These are phyloP conservation scores for Vulpes lagopus DNA, from an alignment of 2,113 vertebrate species.

Conservation along the genomic window DNA sequence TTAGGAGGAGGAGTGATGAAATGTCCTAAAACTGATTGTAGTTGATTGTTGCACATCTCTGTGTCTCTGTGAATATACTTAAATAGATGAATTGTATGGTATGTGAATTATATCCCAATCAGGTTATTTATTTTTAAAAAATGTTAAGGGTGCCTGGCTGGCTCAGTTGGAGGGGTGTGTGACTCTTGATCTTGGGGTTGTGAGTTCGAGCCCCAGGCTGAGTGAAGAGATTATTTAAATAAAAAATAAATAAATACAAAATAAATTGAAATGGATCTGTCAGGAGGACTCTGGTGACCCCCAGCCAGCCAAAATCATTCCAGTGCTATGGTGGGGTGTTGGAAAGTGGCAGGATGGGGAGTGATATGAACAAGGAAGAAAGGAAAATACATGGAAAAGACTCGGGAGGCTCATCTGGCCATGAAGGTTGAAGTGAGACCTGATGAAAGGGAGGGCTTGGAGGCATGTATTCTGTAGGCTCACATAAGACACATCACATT, in stretches of 20 bases:
- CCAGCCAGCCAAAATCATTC: background rate
- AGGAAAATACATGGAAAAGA: background rate
- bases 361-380: background rate
- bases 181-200: background rate
- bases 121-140: background rate
- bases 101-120: constrained; percentile 29
- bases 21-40: constrained; percentile 15
- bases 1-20: background rate
- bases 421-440: background rate
- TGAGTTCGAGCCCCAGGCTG: background rate
- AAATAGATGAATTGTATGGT: background rate
- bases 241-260: background rate
- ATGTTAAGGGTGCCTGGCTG: background rate
- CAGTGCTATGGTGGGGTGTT: background rate
- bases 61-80: background rate
- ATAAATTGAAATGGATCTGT: background rate
- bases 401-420: background rate
- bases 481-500: background rate
- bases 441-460: background rate
- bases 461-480: background rate
- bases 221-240: background rate
- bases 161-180: background rate
- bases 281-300: background rate
- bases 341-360: background rate
- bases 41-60: background rate